Conservation (phyloP, 2,113 vertebrate species). For the Hassar affinis region DNA sequence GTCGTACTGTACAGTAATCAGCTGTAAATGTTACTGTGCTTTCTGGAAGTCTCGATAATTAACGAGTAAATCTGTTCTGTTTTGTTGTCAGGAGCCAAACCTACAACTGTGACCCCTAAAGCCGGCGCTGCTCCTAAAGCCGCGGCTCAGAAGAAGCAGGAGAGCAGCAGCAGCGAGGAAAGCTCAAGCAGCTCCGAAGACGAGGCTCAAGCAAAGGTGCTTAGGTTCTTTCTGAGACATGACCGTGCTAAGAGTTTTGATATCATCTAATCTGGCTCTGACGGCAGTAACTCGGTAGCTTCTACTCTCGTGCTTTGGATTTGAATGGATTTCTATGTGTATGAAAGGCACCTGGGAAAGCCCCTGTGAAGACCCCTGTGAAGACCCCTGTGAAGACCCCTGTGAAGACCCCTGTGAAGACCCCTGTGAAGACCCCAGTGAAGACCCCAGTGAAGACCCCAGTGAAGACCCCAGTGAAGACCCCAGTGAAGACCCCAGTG, state of each 20-base stretch:
- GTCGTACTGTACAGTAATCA: too few relatives aligned
- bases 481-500: constrained; percentile 12
- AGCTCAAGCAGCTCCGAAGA: constrained; percentile 75
- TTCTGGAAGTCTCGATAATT: not conserved
- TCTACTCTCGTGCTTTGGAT: too few relatives aligned
- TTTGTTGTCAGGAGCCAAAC: constrained; percentile 59
- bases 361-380: too few relatives aligned
- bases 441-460: constrained; percentile 49
- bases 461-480: constrained; percentile 61
- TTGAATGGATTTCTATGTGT: not conserved
- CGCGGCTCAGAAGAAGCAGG: constrained; percentile 62
- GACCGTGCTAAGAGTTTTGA: not conserved
- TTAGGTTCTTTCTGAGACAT: not conserved
- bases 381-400: too few relatives aligned
- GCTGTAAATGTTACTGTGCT: too few relatives aligned
- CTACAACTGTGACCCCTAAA: constrained; percentile 54
- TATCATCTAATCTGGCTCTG: not conserved
- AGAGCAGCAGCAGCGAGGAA: constrained; percentile 71
- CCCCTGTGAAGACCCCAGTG: constrained; percentile 58
- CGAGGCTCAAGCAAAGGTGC: constrained; percentile 69
- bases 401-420: too few relatives aligned
- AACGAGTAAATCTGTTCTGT: not conserved
- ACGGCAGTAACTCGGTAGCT: not conserved
- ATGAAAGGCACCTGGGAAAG: too few relatives aligned
- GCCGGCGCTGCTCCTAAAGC: constrained; percentile 49